These are phyloP conservation scores for Ptilorrhoa leucosticta DNA, from an alignment of 2,113 vertebrate genomes.

Conservation along the genomic window DNA sequence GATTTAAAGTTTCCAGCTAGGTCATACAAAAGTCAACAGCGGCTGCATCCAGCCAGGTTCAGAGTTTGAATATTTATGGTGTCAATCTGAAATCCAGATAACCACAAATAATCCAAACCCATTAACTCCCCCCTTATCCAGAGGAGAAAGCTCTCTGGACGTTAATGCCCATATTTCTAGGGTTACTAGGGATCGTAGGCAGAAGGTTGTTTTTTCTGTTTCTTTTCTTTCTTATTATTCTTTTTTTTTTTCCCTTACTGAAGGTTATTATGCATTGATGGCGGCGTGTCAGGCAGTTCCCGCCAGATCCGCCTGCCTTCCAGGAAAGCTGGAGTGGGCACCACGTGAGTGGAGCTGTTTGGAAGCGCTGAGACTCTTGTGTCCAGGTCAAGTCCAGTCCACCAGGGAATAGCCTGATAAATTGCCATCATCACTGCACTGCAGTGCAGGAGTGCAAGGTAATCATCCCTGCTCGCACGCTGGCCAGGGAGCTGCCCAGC, in stretches of 20 bases:
- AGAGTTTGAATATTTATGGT: constrained; percentile 79
- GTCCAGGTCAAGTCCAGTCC: constrained; percentile 36
- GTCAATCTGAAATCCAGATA: constrained; percentile 80
- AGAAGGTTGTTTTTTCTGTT: not conserved
- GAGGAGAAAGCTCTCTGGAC: constrained; percentile 61
- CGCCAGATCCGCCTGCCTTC: constrained; percentile 12
- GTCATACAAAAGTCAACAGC: constrained; percentile 74
- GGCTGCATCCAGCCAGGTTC: constrained; percentile 70
- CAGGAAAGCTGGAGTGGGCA: constrained; percentile 1
- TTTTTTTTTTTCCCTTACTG: not conserved
- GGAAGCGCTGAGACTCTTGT: not conserved
- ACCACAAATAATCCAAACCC: constrained; percentile 75
- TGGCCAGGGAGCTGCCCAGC: not conserved
- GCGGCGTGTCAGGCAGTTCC: not conserved
- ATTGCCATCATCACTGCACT: constrained; percentile 3
- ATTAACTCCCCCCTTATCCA: constrained; percentile 59
- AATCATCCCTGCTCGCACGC: not conserved
- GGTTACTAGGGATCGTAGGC: not conserved
- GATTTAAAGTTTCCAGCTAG: constrained; percentile 78
- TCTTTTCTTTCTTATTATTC: not conserved
- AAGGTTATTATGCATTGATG: not conserved
- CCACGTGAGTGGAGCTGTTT: not conserved
- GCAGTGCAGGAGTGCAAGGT: constrained; percentile 1
- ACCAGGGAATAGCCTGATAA: constrained; percentile 23
- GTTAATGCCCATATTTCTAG: constrained; percentile 43